Evolutionary conservation across 2,113 vertebrate genomes (phyloP).

Genomic region (Lophochroa leadbeateri): DNA sequence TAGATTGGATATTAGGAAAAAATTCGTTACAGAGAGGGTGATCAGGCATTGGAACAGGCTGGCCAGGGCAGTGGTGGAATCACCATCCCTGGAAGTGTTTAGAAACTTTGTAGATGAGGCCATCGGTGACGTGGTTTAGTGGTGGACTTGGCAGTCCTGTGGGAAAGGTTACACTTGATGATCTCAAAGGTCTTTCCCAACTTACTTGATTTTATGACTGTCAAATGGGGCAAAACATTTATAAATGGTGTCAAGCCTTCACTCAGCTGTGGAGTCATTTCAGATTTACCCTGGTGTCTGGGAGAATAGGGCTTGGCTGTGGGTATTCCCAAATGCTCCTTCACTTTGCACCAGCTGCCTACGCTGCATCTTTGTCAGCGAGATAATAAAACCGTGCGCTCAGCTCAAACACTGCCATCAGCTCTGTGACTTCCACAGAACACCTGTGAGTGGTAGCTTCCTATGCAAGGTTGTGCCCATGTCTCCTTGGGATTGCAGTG

Average conservation of each 20-base stretch:
- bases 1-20: not conserved
- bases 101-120: not conserved
- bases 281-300: not conserved
- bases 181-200: not conserved
- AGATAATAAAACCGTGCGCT: not conserved
- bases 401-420: not conserved
- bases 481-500: not conserved
- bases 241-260: not conserved
- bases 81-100: not conserved
- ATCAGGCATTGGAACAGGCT: not conserved
- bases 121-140: not conserved
- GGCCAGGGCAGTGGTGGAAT: not conserved
- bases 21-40: not conserved
- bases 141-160: not conserved
- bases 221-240: not conserved
- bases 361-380: not conserved
- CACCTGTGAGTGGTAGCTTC: not conserved
- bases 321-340: not conserved
- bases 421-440: not conserved
- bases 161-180: not conserved
- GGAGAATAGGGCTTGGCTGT: not conserved
- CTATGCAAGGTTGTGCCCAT: fast-evolving
- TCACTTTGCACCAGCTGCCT: not conserved
- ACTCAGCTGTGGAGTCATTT: not conserved
- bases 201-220: not conserved